Conservation (phyloP, 1,140 invertebrate genomes). For the Pogonognathellus flavescens region DNA sequence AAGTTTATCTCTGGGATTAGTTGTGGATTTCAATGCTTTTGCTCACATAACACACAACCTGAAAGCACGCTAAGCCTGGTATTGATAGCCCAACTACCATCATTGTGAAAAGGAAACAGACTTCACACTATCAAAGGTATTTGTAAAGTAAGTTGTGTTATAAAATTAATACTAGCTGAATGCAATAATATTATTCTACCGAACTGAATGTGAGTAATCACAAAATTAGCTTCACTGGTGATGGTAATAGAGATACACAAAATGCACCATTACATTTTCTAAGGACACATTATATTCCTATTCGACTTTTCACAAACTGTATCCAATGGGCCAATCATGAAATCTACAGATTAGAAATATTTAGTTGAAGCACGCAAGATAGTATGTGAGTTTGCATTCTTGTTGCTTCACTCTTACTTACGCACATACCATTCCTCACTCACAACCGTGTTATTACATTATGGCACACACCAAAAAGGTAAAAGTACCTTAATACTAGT, state of each 20-base stretch:
- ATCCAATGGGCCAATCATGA: constrained; percentile 20
- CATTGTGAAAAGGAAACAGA: not conserved
- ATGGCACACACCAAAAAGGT: not conserved
- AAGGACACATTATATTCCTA: too few relatives aligned
- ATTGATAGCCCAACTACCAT: too few relatives aligned
- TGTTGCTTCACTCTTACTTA: constrained; percentile 24
- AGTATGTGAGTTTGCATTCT: constrained; percentile 8
- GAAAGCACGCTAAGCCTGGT: not conserved
- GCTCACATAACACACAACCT: not conserved
- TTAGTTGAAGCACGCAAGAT: constrained; percentile 30
- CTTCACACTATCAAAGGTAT: not conserved
- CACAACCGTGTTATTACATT: not conserved
- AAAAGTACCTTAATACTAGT: not conserved
- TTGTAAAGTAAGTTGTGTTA: not conserved
- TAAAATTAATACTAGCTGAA: not conserved
- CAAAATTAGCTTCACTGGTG: not conserved
- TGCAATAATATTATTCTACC: not conserved
- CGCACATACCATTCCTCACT: not conserved
- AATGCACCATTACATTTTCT: not conserved
- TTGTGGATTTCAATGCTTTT: constrained; percentile 32
- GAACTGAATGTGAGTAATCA: constrained; percentile 15
- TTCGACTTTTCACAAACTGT: too few relatives aligned
- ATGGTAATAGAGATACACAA: not conserved
- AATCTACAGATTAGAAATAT: constrained; percentile 48
- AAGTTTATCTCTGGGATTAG: constrained; percentile 9